Evolutionary conservation across 1,140 invertebrate genomes (phyloP), one percentile per base, ranked within the genome.

Genomic region (Leucophenga varia): DNA sequence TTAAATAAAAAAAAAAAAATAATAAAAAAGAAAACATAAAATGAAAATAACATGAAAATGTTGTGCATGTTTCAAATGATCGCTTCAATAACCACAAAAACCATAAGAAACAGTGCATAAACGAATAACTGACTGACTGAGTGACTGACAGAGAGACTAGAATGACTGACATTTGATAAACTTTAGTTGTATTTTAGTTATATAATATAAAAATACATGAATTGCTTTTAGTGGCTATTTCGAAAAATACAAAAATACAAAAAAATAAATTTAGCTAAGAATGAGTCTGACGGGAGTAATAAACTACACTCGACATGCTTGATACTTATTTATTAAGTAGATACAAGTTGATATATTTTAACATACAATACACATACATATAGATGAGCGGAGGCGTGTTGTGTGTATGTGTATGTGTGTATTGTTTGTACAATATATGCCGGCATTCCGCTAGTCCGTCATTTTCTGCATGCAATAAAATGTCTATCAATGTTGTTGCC

Each of bases 81-180:
- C 67, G 65, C 65, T 70, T 70, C 65, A 70, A 70, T 70, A 69
- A 65, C 65, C 65, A 70, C 65, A 70, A 63, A 57, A 61, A 52
- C 65, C 54, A 70, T 70, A 67, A 70, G 65, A 65, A 65, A 63
- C 65, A 70, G 19, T 14, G n/a, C 2, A 8, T 4, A 22, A 20
- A 5, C 12, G 12, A 25, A 43, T 43, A 25, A 17, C 40, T 42
- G n/a, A n/a, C 34, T 37, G 18, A 37, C 3, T 34, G 31, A 12
- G 12, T 34, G 35, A 37, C 14, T 16, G 35, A 37, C 35, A 17
- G 22, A 13, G 3, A 38, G 12, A 17, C 36, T n/a, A n/a, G n/a
- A n/a, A n/a, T n/a, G n/a, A n/a, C n/a, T n/a, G n/a, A n/a, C n/a
- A n/a, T n/a, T n/a, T n/a, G n/a, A n/a, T n/a, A n/a, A n/a, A n/a